Base-by-base conservation (phyloP, 2,888 invertebrate species). In the Dryococelus australis region DNA sequence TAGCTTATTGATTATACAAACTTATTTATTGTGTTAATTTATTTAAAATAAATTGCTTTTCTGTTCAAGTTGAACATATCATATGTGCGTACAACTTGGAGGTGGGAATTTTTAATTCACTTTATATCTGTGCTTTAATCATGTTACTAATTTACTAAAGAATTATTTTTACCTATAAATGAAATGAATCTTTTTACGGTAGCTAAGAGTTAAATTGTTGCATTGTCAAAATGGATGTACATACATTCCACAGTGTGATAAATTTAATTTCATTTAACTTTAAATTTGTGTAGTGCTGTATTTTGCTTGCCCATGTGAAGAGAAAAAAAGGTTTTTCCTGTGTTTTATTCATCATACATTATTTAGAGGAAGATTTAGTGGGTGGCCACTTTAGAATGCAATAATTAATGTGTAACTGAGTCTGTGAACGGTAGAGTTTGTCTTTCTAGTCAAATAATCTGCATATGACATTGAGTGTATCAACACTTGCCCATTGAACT, bases 261-360 rank as follows among this genome's bases (percentile, higher is more conserved):
- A 35, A 43, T 85, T 87, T 87, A 65, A 51, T 83, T 53, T 84
- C 13, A 79, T 5, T 80, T 86, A 28, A 65, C 79, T 87, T 53
- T 84, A 84, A 87, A 26, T 53, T 5, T 85, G 16, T 85, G 47
- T 51, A 85, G 26, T 85, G n/a, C 24, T 65, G n/a, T n/a, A n/a
- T n/a, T 65, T 65, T n/a, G 65, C 65, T 65, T 65, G 65, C n/a
- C 65, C 0, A 65, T 0, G 24, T 65, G 24, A 65, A 65, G 16
- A 65, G 16, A 65, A 24, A 65, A 65, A 65, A 8, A 8, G 6
- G 65, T 65, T 51, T 16, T 20, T 51, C 20, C 51, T 51, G 12
- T 51, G 13, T 51, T 51, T 51, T 51, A 51, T 51, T n/a, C 65
- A 3, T 9, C 24, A 20, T 65, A n/a, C 10, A 1, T 65, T 65